phyloP scores from a whole-genome alignment of 2,113 vertebrate genomes.

The Notarius lentiginosus region DNA sequence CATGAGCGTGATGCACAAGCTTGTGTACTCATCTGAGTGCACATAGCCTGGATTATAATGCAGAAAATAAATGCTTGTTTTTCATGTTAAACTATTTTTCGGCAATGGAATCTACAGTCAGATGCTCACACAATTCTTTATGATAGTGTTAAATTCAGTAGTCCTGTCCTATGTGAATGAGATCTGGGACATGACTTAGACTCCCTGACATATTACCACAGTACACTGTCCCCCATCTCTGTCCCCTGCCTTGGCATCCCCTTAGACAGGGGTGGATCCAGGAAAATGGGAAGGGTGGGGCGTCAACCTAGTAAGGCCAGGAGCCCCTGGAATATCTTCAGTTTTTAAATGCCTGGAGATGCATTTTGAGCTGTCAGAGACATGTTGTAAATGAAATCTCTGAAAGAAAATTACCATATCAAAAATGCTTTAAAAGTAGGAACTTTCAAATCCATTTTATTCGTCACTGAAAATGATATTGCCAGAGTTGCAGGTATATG shows the following conservation, averaged over 20 bases:
- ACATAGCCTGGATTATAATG: slow-evolving; percentile 4
- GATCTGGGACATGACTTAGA: not conserved
- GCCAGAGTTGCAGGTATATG: no score
- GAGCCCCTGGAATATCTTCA: no score
- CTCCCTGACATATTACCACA: not conserved
- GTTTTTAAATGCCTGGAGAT: no score
- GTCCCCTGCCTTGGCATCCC: not conserved
- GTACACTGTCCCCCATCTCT: not conserved
- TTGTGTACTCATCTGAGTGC: slow-evolving; percentile 22
- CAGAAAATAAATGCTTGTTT: not conserved
- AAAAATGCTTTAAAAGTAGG: no score
- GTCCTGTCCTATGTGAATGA: not conserved
- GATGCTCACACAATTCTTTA: not conserved
- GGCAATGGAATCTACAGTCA: not conserved
- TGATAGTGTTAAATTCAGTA: not conserved
- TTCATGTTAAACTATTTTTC: not conserved
- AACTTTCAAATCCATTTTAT: no score
- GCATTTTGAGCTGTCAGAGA: no score
- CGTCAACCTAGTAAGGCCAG: no score
- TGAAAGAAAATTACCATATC: no score
- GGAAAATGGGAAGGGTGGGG: no score
- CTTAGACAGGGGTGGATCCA: not conserved
- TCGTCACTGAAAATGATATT: no score
- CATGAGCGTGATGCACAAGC: slow-evolving; percentile 24
- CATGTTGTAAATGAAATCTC: no score